Base-by-base conservation (phyloP, 2,888 invertebrate genomes). In the Cephus nigrinus region DNA sequence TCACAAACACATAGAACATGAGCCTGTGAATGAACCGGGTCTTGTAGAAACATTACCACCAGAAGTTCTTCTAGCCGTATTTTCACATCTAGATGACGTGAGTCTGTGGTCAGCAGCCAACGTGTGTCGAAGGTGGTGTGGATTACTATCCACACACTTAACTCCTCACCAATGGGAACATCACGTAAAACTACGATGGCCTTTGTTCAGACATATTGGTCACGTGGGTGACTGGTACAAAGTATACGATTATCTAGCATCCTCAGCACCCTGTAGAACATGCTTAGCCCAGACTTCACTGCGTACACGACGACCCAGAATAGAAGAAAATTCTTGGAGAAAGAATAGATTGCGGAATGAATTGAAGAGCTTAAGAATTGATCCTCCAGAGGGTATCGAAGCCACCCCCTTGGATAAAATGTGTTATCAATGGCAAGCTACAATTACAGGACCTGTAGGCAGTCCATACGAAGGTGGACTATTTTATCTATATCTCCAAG, bases 401-500 rank as follows among this genome's bases (percentile, higher is more conserved):
- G 97, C 97, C 3, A 94, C 94, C 23, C 97, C 97, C 0, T 92
- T 97, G 74, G 97, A 97, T 92, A 93, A 94, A 80, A 94, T 95
- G 91, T 96, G 95, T 87, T 96, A 96, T 88, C 97, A 98, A 92
- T 98, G 98, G 98, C 97, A 98, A 92, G 98, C 98, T 1, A 96
- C 96, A 77, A 97, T 98, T 86, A 95, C 96, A 34, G 98, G 98
- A 0, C 98, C 98, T 12, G 95, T 95, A 40, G 97, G 97, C 55
- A 98, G 97, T 90, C 98, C 98, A 0, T 98, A 98, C 89, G 98
- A 98, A 91, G 98, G 98, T 30, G 98, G 98, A 11, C 93, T 97
- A 79, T 98, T 98, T 92, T 97, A 96, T 89, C 93, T 98, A 11
- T 97, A 97, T 90, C 94, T 98, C 80, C 97, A 97, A 92, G 96